phyloP scores from a whole-genome alignment of 1,140 invertebrate species.

The Camponotus vicinus region DNA sequence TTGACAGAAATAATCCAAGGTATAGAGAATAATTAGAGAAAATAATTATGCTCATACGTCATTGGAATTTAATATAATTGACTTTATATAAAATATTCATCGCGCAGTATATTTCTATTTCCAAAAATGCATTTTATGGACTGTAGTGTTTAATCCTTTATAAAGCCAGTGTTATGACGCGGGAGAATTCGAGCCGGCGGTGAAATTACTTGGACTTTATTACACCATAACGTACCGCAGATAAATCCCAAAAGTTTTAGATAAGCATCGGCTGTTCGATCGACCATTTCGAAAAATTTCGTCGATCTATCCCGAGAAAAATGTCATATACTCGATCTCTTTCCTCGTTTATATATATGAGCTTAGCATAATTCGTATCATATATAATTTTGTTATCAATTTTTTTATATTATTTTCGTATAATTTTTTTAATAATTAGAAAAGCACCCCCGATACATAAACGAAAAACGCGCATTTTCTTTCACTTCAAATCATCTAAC shows the following conservation, averaged over 20 bases:
- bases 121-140: slow-evolving; percentile 26
- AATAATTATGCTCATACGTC: no score
- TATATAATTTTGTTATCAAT: background rate
- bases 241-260: slow-evolving; percentile 53
- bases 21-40: background rate
- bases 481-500: no score
- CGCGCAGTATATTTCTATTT: slow-evolving; percentile 19
- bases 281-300: slow-evolving; percentile 36
- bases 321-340: slow-evolving; percentile 19
- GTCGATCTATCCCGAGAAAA: slow-evolving; percentile 37
- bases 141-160: slow-evolving; percentile 26
- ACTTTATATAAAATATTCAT: background rate
- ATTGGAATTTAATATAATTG: background rate
- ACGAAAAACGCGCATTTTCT: no score
- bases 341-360: background rate
- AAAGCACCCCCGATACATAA: background rate
- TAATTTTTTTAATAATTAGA: background rate
- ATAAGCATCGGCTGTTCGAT: slow-evolving; percentile 51
- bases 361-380: background rate
- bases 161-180: slow-evolving; percentile 27
- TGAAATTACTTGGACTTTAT: slow-evolving; percentile 60
- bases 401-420: background rate
- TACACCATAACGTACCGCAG: slow-evolving; percentile 39
- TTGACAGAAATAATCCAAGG: background rate
- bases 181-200: slow-evolving; percentile 9